phyloP scores from a whole-genome alignment of 2,888 invertebrate genomes.

The Stenodema calcarata region DNA sequence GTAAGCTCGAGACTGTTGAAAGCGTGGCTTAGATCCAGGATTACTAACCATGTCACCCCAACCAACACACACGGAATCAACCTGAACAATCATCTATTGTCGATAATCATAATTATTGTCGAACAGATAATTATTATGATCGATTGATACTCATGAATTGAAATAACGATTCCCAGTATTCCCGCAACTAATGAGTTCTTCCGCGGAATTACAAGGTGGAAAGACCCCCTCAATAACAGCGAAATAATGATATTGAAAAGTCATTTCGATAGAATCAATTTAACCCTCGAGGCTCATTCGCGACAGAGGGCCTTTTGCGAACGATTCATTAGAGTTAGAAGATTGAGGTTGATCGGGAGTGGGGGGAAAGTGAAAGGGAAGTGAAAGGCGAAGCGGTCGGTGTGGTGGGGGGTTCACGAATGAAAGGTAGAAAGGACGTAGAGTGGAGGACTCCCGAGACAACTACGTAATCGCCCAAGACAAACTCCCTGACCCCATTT shows the following conservation, averaged over 20 bases:
- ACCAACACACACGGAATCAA: no score
- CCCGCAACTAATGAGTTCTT: background rate
- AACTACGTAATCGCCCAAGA: slow-evolving; percentile 21
- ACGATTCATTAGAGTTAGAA: background rate
- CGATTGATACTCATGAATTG: no score
- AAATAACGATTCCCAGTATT: no score
- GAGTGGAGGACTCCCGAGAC: background rate
- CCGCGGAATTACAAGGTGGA: background rate
- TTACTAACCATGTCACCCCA: no score
- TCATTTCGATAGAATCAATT: background rate
- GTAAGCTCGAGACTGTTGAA: no score
- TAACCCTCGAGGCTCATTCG: background rate
- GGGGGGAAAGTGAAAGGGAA: background rate
- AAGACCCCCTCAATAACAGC: background rate
- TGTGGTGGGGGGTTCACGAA: background rate
- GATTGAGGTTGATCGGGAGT: background rate
- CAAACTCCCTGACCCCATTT: slow-evolving; percentile 31
- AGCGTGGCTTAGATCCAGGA: no score
- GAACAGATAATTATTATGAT: no score
- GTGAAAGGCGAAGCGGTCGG: background rate
- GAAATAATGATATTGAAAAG: background rate
- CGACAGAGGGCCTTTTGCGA: background rate
- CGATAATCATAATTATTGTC: no score
- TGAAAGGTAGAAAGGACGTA: background rate
- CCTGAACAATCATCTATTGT: no score